These are phyloP conservation scores for Myanophis thanlyinensis DNA, from an alignment of 2,113 vertebrate genomes.

Conservation along the genomic window DNA sequence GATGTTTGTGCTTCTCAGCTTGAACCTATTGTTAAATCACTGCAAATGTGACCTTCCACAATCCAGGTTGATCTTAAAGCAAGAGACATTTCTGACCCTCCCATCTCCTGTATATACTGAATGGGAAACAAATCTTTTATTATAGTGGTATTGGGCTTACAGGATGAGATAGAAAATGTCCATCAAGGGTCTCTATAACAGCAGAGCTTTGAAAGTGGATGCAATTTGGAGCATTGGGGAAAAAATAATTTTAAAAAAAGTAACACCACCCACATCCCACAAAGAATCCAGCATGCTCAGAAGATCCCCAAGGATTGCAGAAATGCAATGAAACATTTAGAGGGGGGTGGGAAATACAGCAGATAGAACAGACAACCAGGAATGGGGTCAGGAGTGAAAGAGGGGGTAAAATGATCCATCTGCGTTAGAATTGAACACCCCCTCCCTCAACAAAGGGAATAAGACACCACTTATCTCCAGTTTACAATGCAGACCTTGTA, in stretches of 20 bases:
- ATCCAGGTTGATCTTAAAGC: background rate
- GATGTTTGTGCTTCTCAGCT: background rate
- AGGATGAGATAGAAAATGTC: background rate
- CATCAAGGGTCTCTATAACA: accelerated
- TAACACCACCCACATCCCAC: background rate
- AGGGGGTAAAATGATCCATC: background rate
- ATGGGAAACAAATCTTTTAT: background rate
- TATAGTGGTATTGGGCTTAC: background rate
- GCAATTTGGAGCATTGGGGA: accelerated
- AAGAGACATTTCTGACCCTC: background rate
- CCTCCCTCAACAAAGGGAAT: no score
- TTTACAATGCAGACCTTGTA: no score
- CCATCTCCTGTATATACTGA: background rate
- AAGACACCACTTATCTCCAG: no score
- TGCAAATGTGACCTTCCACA: background rate
- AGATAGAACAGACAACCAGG: background rate
- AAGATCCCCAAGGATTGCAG: background rate
- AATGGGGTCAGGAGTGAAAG: background rate
- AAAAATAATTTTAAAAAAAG: no score
- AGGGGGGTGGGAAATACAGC: background rate
- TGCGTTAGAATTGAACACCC: background rate
- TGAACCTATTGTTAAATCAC: background rate
- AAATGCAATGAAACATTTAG: background rate
- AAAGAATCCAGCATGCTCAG: background rate
- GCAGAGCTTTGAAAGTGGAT: background rate